Percentiles rank a stretch among this genome's conserved stretches.
Evolutionary conservation across 2,888 invertebrate species (phyloP).

Genomic region (Tricholauxania praeusta): DNA sequence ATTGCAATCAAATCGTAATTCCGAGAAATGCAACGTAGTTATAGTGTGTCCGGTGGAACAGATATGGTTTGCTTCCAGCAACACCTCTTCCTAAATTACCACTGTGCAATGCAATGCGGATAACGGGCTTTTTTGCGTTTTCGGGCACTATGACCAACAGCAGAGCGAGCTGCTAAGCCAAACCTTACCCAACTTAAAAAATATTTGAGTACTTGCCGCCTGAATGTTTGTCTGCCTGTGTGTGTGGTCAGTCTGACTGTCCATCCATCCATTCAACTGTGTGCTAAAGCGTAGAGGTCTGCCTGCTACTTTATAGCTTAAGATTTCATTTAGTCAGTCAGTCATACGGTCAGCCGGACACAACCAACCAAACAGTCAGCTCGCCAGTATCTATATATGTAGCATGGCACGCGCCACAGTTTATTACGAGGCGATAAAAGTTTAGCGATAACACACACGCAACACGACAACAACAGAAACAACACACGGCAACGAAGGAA

Average conservation of each 20-base stretch:
- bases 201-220: no score
- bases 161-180: background rate
- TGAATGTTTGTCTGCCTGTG: background rate
- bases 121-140: background rate
- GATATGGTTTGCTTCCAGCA: background rate
- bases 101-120: background rate
- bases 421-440: slow-evolving; percentile 54
- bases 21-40: no score
- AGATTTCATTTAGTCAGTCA: background rate
- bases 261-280: background rate
- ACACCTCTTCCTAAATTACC: background rate
- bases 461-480: slow-evolving; percentile 40
- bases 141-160: background rate
- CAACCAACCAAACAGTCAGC: no score
- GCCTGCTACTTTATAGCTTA: background rate
- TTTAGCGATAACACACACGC: slow-evolving; percentile 54
- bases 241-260: slow-evolving; percentile 14
- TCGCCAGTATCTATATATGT: slow-evolving; percentile 27
- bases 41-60: no score
- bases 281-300: background rate
- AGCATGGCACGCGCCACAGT: slow-evolving; percentile 53
- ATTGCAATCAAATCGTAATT: no score
- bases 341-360: slow-evolving; percentile 32
- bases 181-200: slow-evolving; percentile 13
- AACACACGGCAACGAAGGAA: no score